Base-by-base conservation (phyloP, 2,113 vertebrate genomes). In the Microcebus murinus region DNA sequence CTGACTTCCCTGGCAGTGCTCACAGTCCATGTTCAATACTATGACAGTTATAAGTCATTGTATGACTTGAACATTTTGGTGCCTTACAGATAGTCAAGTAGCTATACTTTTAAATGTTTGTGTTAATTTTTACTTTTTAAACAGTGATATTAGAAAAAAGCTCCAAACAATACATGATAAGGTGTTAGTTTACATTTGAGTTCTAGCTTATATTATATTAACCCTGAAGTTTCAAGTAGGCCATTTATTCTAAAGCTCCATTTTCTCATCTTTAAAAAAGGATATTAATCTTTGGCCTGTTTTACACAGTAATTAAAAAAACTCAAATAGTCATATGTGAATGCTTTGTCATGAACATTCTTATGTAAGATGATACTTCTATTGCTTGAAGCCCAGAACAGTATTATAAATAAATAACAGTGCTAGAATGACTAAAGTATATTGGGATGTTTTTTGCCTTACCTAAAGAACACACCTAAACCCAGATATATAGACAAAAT, bases 251-350 rank as follows among this genome's bases (percentile, higher is more conserved):
- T 86, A 7, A 87, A 21, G 55, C 77, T 90, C 39, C 23, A 25
- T 83, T 96, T 91, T 97, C 79, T 86, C 27, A 63, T 55, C 50
- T 94, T 95, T 70, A 74, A 92, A 92, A 57, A 77, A 20, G 42
- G 27, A 2, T 63, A 39, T 57, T 76, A 61, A 34, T 48, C 21
- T 79, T 90, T 92, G 48, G 31, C 63, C 92, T 57, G 5, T 87
- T 90, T 50, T 83, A 57, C 15, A 80, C 50, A 15, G 9, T 83
- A 20, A 59, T 67, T 79, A 6, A 87, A 79, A 91, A 94, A 68
- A 92, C 11, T 92, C 48, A 50, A 6, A 59, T n/a, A 34, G 55
- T 86, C 36, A 61, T 61, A 9, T 31, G 4, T 83, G 59, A 94
- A 11, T 50, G 36, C 34, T 93, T 80, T 50, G 15, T 74, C 34